Evolutionary conservation across 2,113 vertebrate species (phyloP).

Genomic region (Melierax canorus): DNA sequence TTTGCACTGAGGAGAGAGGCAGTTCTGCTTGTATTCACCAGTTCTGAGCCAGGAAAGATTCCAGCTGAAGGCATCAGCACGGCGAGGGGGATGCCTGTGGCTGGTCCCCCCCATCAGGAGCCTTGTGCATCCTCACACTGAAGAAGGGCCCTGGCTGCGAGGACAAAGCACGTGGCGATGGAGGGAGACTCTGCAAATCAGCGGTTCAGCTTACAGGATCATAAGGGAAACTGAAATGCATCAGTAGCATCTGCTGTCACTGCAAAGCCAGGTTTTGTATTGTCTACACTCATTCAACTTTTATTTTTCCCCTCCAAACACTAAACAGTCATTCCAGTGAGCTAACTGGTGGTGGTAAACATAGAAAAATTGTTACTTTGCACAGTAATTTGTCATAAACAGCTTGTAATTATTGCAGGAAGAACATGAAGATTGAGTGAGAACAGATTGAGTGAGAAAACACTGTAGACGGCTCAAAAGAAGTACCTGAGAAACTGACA

Average conservation of each 20-base stretch:
- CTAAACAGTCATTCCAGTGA: not conserved
- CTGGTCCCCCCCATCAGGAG: not conserved
- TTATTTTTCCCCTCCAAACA: not conserved
- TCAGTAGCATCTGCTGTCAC: not conserved
- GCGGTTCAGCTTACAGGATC: not conserved
- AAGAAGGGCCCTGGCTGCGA: not conserved
- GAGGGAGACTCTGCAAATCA: not conserved
- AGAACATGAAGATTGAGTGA: constrained; percentile 44
- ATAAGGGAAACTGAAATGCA: not conserved
- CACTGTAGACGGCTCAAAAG: constrained; percentile 24
- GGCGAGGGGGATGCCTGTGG: not conserved
- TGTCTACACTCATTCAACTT: not conserved
- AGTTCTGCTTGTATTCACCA: no score
- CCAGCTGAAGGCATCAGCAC: not conserved
- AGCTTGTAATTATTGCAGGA: constrained; percentile 47
- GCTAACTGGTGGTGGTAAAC: constrained; percentile 15
- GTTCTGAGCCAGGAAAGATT: no score
- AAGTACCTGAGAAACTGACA: constrained; percentile 57
- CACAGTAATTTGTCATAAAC: constrained; percentile 41
- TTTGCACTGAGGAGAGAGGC: no score
- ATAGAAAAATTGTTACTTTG: constrained; percentile 38
- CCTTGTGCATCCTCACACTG: not conserved
- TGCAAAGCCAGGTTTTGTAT: not conserved
- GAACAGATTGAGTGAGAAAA: constrained; percentile 63
- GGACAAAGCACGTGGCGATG: fast-evolving